Evolutionary conservation across 2,797 vertebrate genomes (phyloP), one percentile per base, ranked within the genome.

Genomic region (Hydrophis major): DNA sequence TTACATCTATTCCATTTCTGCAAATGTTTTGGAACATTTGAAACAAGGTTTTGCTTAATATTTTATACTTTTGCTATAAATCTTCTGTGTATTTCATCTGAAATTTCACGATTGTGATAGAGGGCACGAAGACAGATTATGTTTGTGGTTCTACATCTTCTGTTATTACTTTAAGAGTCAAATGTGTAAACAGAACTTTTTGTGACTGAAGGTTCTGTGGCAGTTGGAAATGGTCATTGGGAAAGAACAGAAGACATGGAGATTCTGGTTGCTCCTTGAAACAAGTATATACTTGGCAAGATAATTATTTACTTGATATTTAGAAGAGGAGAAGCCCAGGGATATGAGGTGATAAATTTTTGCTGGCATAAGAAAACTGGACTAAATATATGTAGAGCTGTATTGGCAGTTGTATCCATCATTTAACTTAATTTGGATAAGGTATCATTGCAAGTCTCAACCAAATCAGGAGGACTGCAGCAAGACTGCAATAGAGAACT

Each of bases 121-220:
- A 47, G 60, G 27, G 63, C 2, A 13, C 16, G 50, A 61, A 56
- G 27, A 22, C 13, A 61, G 47, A 83, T 91, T 59, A 91, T 86
- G 18, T 53, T 3, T 27, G 22, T 63, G 6, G 27, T 27, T 78
- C 25, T 61, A 53, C 50, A 16, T 74, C 47, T 93, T 10, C 56
- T 47, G 25, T 69, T 60, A 32, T 66, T 91, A 69, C 16, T 56
- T 4, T 28, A 50, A 28, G 47, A 88, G 53, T 88, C 50, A 86
- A n/a, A 18, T 53, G 87, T 47, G 25, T 55, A 32, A n/a, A 37
- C 37, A 94, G 92, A 92, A 91, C 32, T 16, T 91, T 93, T 59
- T 28, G 12, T 50, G 37, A 37, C 88, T 20, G 74, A 90, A 90
- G n/a, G 83, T 94, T 92, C 91, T 56, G n/a, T 94, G 93, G 13